Evolutionary conservation across 2,797 vertebrate genomes (phyloP), one percentile per base, ranked within the genome.

Genomic region (Podarcis lilfordi): DNA sequence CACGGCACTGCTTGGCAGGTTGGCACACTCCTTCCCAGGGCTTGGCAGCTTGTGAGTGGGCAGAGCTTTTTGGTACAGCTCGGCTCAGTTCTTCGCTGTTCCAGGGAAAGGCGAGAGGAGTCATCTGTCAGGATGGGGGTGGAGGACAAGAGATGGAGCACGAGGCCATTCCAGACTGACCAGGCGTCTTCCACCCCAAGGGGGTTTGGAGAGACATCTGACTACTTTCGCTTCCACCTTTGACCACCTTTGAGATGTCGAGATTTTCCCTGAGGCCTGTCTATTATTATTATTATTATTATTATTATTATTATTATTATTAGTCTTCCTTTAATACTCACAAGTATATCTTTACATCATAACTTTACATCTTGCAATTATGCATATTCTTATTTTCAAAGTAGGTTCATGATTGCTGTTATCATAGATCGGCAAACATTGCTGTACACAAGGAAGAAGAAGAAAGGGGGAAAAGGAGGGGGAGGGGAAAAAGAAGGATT

Each of bases 41-140:
- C 78, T 82, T 81, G 83, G 86, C 89, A 90, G 89, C 89, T 90
- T 88, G 89, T 80, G 86, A 85, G 89, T 90, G 74, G 89, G 86
- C 89, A 82, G 85, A 80, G 66, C 50, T 50, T 45, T 81, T 78
- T 77, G 86, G 89, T 90, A 90, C 89, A 72, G 50, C 64, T 88
- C 27, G 3, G 23, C 45, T 90, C 29, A 5, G 45, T 78, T 84
- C 76, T 80, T n/a, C 27, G 40, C n/a, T 84, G 21, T 43, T 84
- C 69, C 27, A 2, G 27, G 77, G 81, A 71, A 69, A 68, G 15
- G 35, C 40, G 59, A 55, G 69, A 72, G 40, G 59, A 74, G 61
- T 88, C 64, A 78, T 25, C 45, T 79, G 32, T 32, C 61, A 35
- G 66, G 50, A 19, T 61, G 82, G 76, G 76, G 45, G 66, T 80